A percentile compares a stretch with the other conserved stretches of the same genome.
Evolutionary conservation across 2,888 invertebrate species (phyloP).

Genomic region (Altica lythri): DNA sequence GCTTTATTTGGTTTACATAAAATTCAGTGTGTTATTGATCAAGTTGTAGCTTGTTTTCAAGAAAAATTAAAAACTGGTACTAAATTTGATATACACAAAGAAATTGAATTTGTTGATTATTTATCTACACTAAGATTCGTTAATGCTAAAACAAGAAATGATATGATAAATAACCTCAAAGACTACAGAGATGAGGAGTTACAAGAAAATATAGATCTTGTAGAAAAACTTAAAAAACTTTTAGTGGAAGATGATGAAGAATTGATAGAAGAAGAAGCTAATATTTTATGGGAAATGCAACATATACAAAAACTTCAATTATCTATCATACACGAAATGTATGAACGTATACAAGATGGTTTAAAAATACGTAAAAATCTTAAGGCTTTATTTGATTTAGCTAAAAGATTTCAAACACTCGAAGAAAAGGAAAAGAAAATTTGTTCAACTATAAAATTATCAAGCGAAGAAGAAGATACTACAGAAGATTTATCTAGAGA

Average conservation of each 20-base stretch:
- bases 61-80: slow-evolving; percentile 56
- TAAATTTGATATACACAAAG: slow-evolving; percentile 58
- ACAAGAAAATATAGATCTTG: slow-evolving; percentile 44
- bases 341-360: slow-evolving; percentile 41
- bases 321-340: slow-evolving; percentile 54
- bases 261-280: slow-evolving; percentile 51
- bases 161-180: slow-evolving; percentile 60
- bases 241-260: slow-evolving; percentile 59
- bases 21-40: slow-evolving; percentile 48
- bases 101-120: slow-evolving; percentile 60
- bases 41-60: slow-evolving; percentile 49
- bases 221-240: slow-evolving; percentile 56
- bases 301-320: slow-evolving; percentile 53
- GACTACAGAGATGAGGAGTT: slow-evolving; percentile 58
- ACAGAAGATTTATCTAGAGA: slow-evolving; percentile 12
- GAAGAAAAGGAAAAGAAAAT: slow-evolving; percentile 37
- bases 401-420: slow-evolving; percentile 47
- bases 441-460: no score
- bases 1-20: slow-evolving; percentile 50
- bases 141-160: slow-evolving; percentile 62
- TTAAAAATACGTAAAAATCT: slow-evolving; percentile 54
- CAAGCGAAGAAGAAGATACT: no score
- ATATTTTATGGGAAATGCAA: slow-evolving; percentile 54
- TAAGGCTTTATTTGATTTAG: slow-evolving; percentile 54
- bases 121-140: slow-evolving; percentile 61